Conservation (phyloP, 2,113 vertebrate species). For the Paedocypris sp. region DNA sequence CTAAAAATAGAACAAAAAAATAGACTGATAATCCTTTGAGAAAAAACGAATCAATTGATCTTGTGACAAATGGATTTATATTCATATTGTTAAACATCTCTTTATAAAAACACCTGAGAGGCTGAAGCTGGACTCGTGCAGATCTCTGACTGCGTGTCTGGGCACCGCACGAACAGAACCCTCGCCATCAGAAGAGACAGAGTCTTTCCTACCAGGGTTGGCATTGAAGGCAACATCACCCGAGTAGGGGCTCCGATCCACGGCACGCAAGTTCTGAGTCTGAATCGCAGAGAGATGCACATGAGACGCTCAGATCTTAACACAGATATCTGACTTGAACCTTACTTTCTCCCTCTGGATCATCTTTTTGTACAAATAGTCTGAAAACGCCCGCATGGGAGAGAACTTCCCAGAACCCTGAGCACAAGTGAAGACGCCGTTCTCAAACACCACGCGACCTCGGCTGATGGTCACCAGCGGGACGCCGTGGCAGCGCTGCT, state of each 20-base stretch:
- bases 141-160: slow-evolving; percentile 83
- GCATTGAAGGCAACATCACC: slow-evolving; percentile 75
- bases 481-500: slow-evolving; percentile 82
- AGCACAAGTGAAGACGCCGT: slow-evolving; percentile 83
- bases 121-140: slow-evolving; percentile 94
- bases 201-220: slow-evolving; percentile 78
- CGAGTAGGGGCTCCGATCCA: slow-evolving; percentile 84
- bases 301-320: not conserved
- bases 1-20: slow-evolving; percentile 51
- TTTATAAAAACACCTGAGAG: slow-evolving; percentile 68
- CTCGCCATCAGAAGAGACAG: slow-evolving; percentile 66
- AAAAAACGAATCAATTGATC: no score
- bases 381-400: slow-evolving; percentile 83
- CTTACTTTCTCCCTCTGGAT: slow-evolving; percentile 91
- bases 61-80: no score
- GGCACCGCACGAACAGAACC: slow-evolving; percentile 75
- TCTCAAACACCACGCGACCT: slow-evolving; percentile 86
- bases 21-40: no score
- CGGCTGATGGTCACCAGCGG: slow-evolving; percentile 90
- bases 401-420: slow-evolving; percentile 89
- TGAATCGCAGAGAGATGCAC: no score
- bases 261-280: slow-evolving; percentile 72
- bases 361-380: slow-evolving; percentile 93
- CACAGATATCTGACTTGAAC: not conserved
- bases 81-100: no score